Conservation (phyloP, 1,140 invertebrate genomes). For the Rhynchophorus ferrugineus region DNA sequence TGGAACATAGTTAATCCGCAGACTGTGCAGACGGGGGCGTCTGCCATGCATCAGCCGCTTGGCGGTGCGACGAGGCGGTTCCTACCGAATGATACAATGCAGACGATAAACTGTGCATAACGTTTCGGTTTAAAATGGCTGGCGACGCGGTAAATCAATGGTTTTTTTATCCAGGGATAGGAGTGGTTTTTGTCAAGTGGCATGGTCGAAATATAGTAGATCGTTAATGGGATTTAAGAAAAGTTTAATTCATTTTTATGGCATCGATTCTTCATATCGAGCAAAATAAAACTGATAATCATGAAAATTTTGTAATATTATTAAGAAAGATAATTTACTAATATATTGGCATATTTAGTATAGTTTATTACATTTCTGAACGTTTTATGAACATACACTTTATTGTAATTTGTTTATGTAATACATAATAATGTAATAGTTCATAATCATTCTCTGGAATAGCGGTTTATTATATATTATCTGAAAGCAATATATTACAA, state of each 20-base stretch:
- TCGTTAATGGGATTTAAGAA: neutral
- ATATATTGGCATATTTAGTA: neutral
- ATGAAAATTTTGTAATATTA: too few species aligned
- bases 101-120: constrained; percentile 20
- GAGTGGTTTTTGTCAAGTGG: neutral
- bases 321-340: too few species aligned
- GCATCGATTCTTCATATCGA: too few species aligned
- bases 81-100: constrained; percentile 16
- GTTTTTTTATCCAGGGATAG: neutral
- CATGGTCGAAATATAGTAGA: neutral
- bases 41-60: constrained; percentile 18
- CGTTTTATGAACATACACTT: neutral
- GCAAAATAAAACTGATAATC: too few species aligned
- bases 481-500: too few species aligned
- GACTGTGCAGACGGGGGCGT: constrained; percentile 3
- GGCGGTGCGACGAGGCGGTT: constrained; percentile 16
- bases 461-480: too few species aligned
- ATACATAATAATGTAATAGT: too few species aligned
- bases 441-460: too few species aligned
- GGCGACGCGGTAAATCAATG: constrained; percentile 15
- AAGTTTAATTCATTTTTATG: neutral
- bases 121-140: constrained; percentile 21
- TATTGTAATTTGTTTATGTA: too few species aligned
- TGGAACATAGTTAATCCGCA: constrained; percentile 13
- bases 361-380: neutral